These are phyloP conservation scores for Ctenopoma multispine DNA, from an alignment of 2,797 vertebrate species.

Conservation along the genomic window DNA sequence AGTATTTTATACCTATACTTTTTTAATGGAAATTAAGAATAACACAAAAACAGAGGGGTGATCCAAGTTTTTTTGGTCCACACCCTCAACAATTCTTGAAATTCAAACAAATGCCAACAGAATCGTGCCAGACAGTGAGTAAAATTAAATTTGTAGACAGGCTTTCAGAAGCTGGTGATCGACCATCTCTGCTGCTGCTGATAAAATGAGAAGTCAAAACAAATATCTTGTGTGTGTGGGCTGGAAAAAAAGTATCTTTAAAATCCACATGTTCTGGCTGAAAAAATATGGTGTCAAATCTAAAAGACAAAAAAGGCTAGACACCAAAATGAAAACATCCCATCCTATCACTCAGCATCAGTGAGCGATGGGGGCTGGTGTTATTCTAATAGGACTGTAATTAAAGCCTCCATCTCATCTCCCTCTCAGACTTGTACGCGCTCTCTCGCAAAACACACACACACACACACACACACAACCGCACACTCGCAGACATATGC, in stretches of 20 bases:
- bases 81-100: constrained; percentile 27
- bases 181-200: constrained; percentile 51
- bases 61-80: constrained; percentile 31
- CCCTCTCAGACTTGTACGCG: constrained; percentile 45
- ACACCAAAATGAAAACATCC: constrained; percentile 74
- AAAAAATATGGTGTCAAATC: constrained; percentile 69
- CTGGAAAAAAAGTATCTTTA: constrained; percentile 43
- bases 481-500: constrained; percentile 50
- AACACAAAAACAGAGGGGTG: constrained; percentile 6
- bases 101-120: constrained; percentile 28
- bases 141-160: constrained; percentile 39
- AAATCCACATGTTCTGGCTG: constrained; percentile 63
- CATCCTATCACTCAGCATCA: constrained; percentile 70
- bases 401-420: constrained; percentile 82
- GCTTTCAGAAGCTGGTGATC: constrained; percentile 47
- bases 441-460: constrained; percentile 45
- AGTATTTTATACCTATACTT: too few species aligned
- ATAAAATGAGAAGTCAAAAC: constrained; percentile 55
- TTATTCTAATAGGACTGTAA: constrained; percentile 79
- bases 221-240: constrained; percentile 58
- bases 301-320: constrained; percentile 59
- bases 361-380: constrained; percentile 65
- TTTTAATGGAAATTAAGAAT: background rate
- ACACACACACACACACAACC: constrained; percentile 48
- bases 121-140: constrained; percentile 42